Base-by-base conservation (phyloP, 2,797 vertebrate species). In the Neopelma chrysocephalum region DNA sequence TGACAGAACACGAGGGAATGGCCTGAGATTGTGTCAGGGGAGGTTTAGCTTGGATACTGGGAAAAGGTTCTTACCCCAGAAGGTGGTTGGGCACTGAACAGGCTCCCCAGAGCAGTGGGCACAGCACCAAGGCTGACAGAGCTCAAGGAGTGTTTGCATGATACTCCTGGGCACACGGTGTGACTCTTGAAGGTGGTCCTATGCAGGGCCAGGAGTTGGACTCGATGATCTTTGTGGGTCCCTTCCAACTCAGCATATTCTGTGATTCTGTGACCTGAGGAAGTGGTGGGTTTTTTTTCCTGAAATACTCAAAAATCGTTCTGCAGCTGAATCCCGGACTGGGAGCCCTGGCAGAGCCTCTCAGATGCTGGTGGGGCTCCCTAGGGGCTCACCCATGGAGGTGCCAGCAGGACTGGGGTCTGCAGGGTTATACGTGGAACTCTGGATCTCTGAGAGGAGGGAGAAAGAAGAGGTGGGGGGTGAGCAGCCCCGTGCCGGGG, bases 401-500 rank as follows among this genome's bases (percentile, higher is more conserved):
- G 3, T 51, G 56, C 27, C 69, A 31, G 68, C 47, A 48, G 32
- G 5, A 38, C 23, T 21, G 62, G 34, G 18, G 5, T 22, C 42
- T 54, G 50, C 22, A 43, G 42, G 34, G 18, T 29, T 12, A 19
- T n/a, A 5, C 26, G 5, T 31, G 6, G 29, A 36, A 9, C 12
- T 21, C 34, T 13, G 21, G 45, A 26, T 34, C 69, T 81, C 51
- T 14, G 51, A 34, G 1, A 54, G n/a, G 48, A 87, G 21, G n/a
- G 31, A 87, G 31, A 31, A 40, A 40, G 48, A 47, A 40, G 65
- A 61, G 42, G 48, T 17, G 53, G 13, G 10, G 13, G 64, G 11
- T 34, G 76, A 91, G n/a, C 25, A 12, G 23, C 18, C 34, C 42
- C 0, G 0, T 0, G 8, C 40, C 0, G 0, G 27, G 25, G 57